Percentiles rank a stretch among this genome's conserved stretches.
Conservation (phyloP, 2,888 invertebrate species). For the Rutpela maculata region DNA sequence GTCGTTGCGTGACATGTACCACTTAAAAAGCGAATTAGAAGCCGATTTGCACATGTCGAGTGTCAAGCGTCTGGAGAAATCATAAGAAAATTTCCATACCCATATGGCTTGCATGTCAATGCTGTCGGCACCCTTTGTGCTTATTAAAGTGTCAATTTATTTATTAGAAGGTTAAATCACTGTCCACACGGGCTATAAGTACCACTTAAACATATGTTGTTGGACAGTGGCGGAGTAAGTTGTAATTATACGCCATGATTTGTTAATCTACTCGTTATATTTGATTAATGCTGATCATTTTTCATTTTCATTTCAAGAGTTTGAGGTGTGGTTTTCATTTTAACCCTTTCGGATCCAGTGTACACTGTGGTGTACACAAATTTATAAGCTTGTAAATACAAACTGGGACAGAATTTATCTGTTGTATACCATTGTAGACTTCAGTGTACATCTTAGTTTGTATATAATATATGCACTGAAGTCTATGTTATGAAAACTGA, state of each 20-base stretch:
- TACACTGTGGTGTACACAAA: too few species aligned
- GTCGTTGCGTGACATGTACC: constrained; percentile 20
- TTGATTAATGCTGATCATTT: not conserved
- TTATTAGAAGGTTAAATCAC: constrained; percentile 50
- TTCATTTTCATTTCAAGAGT: not conserved
- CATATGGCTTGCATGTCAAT: constrained; percentile 44
- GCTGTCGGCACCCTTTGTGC: constrained; percentile 45
- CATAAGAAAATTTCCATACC: constrained; percentile 34
- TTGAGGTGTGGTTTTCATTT: too few species aligned
- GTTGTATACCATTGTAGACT: too few species aligned
- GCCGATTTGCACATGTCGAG: constrained; percentile 32
- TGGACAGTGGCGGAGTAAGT: constrained; percentile 24
- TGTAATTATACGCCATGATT: too few species aligned
- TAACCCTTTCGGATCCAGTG: too few species aligned
- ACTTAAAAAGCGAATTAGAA: constrained; percentile 31
- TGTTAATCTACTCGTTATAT: not conserved
- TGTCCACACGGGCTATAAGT: constrained; percentile 40
- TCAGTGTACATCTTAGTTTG: too few species aligned
- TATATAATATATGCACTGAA: too few species aligned
- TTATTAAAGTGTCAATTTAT: constrained; percentile 48
- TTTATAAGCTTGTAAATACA: too few species aligned
- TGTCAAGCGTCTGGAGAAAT: constrained; percentile 24
- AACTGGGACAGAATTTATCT: too few species aligned
- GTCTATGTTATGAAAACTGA: too few species aligned
- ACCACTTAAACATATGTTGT: constrained; percentile 31